Evolutionary conservation across 2,888 invertebrate genomes (phyloP).

Genomic region (Argyresthia albistria): DNA sequence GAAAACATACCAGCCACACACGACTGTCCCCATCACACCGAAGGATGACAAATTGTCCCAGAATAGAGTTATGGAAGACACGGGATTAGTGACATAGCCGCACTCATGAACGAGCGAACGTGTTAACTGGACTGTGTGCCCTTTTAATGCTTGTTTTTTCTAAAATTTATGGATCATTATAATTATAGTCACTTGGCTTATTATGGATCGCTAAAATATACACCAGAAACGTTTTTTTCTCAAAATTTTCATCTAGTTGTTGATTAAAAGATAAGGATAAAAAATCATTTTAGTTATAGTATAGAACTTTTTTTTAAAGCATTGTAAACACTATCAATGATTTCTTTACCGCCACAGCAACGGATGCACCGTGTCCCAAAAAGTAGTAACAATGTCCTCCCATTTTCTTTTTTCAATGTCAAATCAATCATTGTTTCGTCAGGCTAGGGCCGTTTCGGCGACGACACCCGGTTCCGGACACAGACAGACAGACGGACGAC

Average conservation of each 20-base stretch:
- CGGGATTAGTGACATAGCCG: background rate
- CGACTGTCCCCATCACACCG: conserved; percentile 5
- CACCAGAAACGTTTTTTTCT: too few species aligned
- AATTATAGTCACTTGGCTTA: background rate
- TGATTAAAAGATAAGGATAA: too few species aligned
- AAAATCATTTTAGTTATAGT: too few species aligned
- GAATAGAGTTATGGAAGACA: conserved; percentile 29
- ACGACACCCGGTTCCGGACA: conserved; percentile 49
- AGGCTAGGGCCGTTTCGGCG: conserved; percentile 27
- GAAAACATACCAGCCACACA: background rate
- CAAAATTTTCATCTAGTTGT: too few species aligned
- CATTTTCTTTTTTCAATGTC: conserved; percentile 41
- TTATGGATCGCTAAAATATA: too few species aligned
- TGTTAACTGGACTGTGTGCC: too few species aligned
- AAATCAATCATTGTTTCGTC: conserved; percentile 53
- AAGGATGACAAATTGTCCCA: conserved; percentile 26
- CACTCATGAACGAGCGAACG: too few species aligned
- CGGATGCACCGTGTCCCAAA: background rate
- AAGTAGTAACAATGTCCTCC: background rate
- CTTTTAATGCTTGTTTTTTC: background rate
- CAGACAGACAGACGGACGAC: conserved; percentile 23
- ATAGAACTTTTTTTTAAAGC: background rate
- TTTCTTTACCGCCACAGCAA: too few species aligned
- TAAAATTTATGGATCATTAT: background rate
- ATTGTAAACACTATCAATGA: too few species aligned